A percentile compares a stretch with the other conserved stretches of the same genome.
Evolutionary conservation across 1,140 invertebrate species (phyloP).

Genomic region (Periplaneta americana): DNA sequence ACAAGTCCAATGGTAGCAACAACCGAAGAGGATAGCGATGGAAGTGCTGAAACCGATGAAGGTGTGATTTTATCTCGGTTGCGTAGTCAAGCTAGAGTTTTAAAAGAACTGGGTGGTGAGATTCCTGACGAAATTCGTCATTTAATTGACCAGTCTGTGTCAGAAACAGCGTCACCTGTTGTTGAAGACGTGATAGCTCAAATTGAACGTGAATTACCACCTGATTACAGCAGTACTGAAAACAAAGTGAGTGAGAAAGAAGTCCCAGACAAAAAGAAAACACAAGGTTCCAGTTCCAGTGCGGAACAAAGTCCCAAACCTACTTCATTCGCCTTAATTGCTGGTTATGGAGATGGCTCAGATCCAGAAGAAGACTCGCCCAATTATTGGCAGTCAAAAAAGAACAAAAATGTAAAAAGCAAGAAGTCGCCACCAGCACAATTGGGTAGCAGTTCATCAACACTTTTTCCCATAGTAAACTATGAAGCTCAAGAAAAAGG

Average conservation of each 20-base stretch:
- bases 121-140: slow-evolving; percentile 31
- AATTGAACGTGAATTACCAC: slow-evolving; percentile 21
- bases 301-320: slow-evolving; percentile 15
- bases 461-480: background rate
- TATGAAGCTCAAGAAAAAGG: background rate
- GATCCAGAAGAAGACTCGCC: slow-evolving; percentile 39
- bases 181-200: slow-evolving; percentile 19
- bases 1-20: background rate
- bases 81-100: slow-evolving; percentile 36
- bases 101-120: slow-evolving; percentile 38
- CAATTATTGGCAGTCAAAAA: background rate
- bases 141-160: slow-evolving; percentile 16
- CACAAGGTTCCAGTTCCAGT: background rate
- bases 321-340: slow-evolving; percentile 45
- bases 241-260: background rate
- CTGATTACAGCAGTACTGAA: slow-evolving; percentile 1
- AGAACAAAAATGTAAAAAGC: background rate
- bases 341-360: slow-evolving; percentile 49
- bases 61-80: slow-evolving; percentile 34
- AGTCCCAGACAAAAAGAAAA: background rate
- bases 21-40: slow-evolving; percentile 16
- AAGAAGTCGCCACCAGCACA: background rate
- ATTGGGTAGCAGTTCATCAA: background rate
- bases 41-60: slow-evolving; percentile 33
- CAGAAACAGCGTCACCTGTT: background rate